Percentiles rank a stretch among this genome's conserved stretches.
phyloP scores from a whole-genome alignment of 1,140 invertebrate species.

The Gonatopus flavifemur region DNA sequence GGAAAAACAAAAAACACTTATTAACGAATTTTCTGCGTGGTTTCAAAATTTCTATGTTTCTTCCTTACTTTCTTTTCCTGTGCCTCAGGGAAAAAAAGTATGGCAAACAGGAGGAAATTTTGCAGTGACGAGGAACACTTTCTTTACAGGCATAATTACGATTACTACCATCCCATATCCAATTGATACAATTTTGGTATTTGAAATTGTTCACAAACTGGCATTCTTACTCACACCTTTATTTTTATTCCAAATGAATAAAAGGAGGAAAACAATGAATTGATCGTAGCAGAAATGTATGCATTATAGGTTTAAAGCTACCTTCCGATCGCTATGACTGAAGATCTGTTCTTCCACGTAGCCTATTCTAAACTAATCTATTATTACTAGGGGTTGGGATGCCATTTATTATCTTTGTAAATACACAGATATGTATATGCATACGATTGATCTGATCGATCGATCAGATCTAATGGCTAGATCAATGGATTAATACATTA shows the following conservation, averaged over 20 bases:
- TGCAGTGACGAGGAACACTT: too few relatives aligned
- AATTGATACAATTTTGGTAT: constrained; percentile 11
- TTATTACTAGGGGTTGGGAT: constrained; percentile 26
- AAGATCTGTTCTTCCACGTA: constrained; percentile 52
- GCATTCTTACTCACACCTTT: constrained; percentile 33
- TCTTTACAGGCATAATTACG: too few relatives aligned
- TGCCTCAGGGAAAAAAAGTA: constrained; percentile 7
- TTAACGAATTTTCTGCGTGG: too few relatives aligned
- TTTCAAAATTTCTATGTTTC: not conserved
- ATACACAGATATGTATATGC: constrained; percentile 7
- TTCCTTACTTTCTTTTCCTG: constrained; percentile 1
- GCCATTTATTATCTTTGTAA: constrained; percentile 33
- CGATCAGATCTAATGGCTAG: constrained; percentile 22
- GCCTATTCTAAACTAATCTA: constrained; percentile 48
- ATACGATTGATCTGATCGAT: constrained; percentile 20
- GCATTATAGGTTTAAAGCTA: constrained; percentile 25
- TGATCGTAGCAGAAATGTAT: too few relatives aligned
- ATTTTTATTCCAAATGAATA: not conserved
- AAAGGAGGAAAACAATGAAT: too few relatives aligned
- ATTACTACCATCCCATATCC: not conserved
- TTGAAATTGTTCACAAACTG: constrained; percentile 23
- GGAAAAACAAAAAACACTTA: too few relatives aligned
- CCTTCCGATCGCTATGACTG: constrained; percentile 42
- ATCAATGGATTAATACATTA: constrained; percentile 33
- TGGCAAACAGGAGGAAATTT: too few relatives aligned